phyloP scores from a whole-genome alignment of 2,797 vertebrate genomes.

The Ciconia nigra region DNA sequence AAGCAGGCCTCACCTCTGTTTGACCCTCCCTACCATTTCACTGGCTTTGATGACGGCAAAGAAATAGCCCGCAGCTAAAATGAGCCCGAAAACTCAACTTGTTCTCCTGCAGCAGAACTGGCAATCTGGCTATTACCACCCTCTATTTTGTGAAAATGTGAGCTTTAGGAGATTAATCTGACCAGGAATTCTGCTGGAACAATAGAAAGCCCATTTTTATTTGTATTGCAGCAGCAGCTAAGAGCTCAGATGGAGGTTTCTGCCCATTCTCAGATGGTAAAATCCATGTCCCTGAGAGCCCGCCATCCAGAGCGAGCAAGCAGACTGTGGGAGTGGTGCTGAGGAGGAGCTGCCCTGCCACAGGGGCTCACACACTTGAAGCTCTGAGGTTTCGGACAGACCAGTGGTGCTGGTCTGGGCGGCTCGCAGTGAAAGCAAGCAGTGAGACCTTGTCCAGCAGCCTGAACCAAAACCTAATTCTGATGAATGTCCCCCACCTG shows the following conservation, averaged over 20 bases:
- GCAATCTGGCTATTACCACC: neutral
- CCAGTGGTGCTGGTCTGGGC: neutral
- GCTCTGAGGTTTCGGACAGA: neutral
- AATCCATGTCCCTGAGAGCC: neutral
- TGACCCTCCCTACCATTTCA: neutral
- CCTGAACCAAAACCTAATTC: neutral
- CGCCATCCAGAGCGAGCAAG: neutral
- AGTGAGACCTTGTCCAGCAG: neutral
- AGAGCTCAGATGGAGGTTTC: neutral
- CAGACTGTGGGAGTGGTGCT: neutral
- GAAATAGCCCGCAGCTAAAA: neutral
- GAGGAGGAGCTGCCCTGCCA: neutral
- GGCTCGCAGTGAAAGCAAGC: accelerated
- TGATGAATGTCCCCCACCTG: too few relatives aligned
- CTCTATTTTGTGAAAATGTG: neutral
- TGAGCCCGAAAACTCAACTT: neutral
- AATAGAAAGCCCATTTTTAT: neutral
- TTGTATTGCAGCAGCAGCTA: neutral
- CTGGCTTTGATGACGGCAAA: neutral
- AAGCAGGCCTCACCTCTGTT: neutral
- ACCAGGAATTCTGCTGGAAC: neutral
- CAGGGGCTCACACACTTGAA: neutral
- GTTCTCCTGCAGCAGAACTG: neutral
- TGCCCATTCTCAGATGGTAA: neutral
- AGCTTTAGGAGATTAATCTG: neutral